Conservation (phyloP, 2,113 vertebrate species). For the Pyxicephalus adspersus region DNA sequence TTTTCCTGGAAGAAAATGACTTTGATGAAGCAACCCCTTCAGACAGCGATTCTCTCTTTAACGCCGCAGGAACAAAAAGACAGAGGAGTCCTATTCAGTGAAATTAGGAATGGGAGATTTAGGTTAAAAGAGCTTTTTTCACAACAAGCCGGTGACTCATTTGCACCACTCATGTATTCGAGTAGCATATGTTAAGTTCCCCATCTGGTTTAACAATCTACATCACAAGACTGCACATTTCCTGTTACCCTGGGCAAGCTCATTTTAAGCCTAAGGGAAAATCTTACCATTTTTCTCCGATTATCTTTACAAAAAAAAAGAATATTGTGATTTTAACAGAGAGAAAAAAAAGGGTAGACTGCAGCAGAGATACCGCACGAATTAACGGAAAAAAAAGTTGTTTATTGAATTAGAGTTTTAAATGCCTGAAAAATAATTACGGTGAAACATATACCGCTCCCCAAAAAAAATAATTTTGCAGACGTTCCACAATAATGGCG, state of each 20-base stretch:
- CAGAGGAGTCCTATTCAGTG: neutral
- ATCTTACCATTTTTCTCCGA: constrained; percentile 83
- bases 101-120: constrained; percentile 50
- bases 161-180: constrained; percentile 72
- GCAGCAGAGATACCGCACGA: neutral
- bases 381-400: constrained; percentile 7
- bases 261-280: constrained; percentile 83
- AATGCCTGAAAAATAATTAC: constrained; percentile 39
- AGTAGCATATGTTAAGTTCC: constrained; percentile 78
- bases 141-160: constrained; percentile 77
- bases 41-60: neutral
- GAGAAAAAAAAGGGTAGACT: constrained; percentile 44
- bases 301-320: constrained; percentile 74
- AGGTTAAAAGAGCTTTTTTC: constrained; percentile 65
- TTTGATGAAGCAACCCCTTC: neutral
- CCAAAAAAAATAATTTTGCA: constrained; percentile 7
- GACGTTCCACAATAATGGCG: neutral
- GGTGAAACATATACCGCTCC: neutral
- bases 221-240: constrained; percentile 84
- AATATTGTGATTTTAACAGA: constrained; percentile 69
- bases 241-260: constrained; percentile 83
- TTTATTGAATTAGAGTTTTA: constrained; percentile 48
- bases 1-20: too few species aligned
- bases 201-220: constrained; percentile 86
- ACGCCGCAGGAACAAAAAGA: neutral